These are phyloP conservation scores for Pristionchus fissidentatus DNA, from an alignment of 2,888 invertebrate genomes.

Conservation along the genomic window DNA sequence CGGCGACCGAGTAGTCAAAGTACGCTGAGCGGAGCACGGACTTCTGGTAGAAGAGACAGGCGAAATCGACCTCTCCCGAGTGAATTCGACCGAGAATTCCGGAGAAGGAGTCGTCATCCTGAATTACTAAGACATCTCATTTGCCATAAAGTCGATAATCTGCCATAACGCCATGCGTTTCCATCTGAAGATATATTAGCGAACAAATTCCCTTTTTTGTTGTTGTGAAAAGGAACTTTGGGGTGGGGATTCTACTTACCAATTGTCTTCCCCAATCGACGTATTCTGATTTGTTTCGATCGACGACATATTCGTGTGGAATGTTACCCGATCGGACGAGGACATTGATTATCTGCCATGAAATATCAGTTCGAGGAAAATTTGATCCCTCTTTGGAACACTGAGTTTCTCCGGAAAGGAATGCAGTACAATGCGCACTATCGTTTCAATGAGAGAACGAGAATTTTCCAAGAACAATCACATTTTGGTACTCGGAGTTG, in stretches of 20 bases:
- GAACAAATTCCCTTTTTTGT: too few relatives aligned
- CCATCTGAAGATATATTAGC: too few relatives aligned
- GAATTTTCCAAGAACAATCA: not conserved
- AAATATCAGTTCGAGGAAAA: too few relatives aligned
- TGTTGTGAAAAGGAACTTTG: too few relatives aligned
- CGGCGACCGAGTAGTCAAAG: slow-evolving; percentile 39
- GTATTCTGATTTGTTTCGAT: not conserved
- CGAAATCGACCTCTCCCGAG: slow-evolving; percentile 16
- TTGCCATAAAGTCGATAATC: not conserved
- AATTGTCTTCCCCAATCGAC: slow-evolving; percentile 1
- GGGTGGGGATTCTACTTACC: not conserved
- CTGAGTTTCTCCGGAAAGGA: too few relatives aligned
- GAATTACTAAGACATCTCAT: not conserved
- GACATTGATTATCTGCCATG: not conserved
- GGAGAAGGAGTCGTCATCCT: slow-evolving; percentile 11
- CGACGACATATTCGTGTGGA: not conserved
- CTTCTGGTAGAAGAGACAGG: slow-evolving; percentile 29
- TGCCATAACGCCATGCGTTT: not conserved
- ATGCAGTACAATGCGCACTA: not conserved
- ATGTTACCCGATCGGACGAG: slow-evolving; percentile 5
- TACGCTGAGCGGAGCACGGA: not conserved
- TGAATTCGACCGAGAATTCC: slow-evolving; percentile 35
- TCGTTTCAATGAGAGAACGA: not conserved
- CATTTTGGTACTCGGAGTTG: too few relatives aligned
- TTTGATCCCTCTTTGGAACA: too few relatives aligned